Evolutionary conservation across 1,140 invertebrate species (phyloP).

Genomic region (Pseudoatta argentina): DNA sequence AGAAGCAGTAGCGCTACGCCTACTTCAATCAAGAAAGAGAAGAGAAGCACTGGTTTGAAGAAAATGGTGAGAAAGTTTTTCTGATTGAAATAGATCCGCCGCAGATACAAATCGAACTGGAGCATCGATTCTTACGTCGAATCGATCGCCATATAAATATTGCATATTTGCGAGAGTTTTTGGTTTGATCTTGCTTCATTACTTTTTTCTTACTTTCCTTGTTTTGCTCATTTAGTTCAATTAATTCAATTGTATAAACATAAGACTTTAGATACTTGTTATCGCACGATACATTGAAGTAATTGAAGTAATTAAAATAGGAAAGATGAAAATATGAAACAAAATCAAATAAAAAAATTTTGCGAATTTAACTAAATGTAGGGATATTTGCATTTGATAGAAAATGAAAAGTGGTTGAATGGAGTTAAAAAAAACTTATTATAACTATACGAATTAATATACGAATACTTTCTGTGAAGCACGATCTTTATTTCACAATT

Average conservation of each 20-base stretch:
- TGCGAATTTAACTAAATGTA: background rate
- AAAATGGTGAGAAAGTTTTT: conserved; percentile 90
- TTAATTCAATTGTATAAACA: conserved; percentile 1
- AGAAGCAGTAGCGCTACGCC: conserved; percentile 83
- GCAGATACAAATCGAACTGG: background rate
- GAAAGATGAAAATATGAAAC: background rate
- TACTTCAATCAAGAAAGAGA: conserved; percentile 84
- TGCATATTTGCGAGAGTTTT: background rate
- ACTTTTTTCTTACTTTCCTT: background rate
- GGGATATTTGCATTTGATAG: background rate
- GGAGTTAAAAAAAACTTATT: background rate
- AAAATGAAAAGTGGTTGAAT: background rate
- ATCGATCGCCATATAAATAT: conserved; percentile 26
- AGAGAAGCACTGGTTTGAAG: conserved; percentile 87
- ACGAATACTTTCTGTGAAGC: conserved; percentile 2
- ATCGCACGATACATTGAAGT: background rate
- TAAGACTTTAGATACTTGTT: background rate
- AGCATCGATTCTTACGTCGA: background rate
- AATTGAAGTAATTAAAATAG: background rate
- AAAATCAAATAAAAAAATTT: background rate
- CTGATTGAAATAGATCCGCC: conserved; percentile 83
- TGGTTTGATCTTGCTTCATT: background rate
- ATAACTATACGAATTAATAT: background rate
- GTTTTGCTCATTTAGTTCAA: background rate
- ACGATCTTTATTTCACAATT: conserved; percentile 31